Evolutionary conservation across 2,888 invertebrate species (phyloP).

Genomic region (Pelosia muscerda): DNA sequence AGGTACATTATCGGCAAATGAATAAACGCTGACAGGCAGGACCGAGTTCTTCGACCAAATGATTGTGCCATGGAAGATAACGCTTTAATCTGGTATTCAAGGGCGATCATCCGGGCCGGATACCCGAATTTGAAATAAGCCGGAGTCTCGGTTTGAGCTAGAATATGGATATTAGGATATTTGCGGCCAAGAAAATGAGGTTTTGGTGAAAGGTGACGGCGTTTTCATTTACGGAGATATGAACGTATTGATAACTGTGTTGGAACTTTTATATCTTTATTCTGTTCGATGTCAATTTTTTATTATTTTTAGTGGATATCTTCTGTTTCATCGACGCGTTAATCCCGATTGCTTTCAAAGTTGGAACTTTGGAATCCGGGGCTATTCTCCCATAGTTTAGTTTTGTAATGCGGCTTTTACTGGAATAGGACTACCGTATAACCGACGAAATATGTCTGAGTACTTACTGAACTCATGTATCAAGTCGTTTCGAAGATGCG

Average conservation of each 20-base stretch:
- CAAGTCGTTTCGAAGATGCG: too few relatives aligned
- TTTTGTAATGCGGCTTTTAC: neutral
- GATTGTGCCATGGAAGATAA: slow-evolving; percentile 58
- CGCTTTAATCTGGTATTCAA: slow-evolving; percentile 56
- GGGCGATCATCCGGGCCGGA: slow-evolving; percentile 50
- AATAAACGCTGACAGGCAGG: slow-evolving; percentile 62
- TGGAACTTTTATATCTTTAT: neutral
- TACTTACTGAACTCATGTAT: too few relatives aligned
- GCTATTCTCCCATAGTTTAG: too few relatives aligned
- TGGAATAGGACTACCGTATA: too few relatives aligned
- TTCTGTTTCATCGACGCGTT: neutral
- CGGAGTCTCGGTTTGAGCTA: slow-evolving; percentile 26
- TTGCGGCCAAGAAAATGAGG: slow-evolving; percentile 28
- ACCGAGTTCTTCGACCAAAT: slow-evolving; percentile 51
- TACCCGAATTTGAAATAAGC: slow-evolving; percentile 57
- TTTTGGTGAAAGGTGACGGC: slow-evolving; percentile 21
- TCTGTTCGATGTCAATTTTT: neutral
- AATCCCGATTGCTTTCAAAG: neutral
- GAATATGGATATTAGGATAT: slow-evolving; percentile 44
- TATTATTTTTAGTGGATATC: neutral
- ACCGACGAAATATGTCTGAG: too few relatives aligned
- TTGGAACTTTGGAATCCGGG: too few relatives aligned
- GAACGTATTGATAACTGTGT: slow-evolving; percentile 1
- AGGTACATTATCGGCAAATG: slow-evolving; percentile 51
- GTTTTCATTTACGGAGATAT: slow-evolving; percentile 12